phyloP scores from a whole-genome alignment of 1,140 invertebrate genomes.

The Goniozus legneri region DNA sequence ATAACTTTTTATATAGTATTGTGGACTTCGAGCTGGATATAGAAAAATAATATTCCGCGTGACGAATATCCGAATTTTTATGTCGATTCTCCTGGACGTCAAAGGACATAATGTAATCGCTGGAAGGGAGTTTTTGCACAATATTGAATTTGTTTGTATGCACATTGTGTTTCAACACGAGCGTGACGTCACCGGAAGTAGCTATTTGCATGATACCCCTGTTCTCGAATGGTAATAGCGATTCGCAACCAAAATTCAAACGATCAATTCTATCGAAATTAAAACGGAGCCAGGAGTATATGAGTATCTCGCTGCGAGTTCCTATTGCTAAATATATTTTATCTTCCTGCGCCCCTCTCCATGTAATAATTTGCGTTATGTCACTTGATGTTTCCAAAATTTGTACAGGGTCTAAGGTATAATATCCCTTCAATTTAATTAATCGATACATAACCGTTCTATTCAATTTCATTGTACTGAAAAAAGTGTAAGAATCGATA shows the following conservation, averaged over 20 bases:
- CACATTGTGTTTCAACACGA: conserved; percentile 14
- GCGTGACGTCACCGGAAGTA: conserved; percentile 2
- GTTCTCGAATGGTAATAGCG: conserved; percentile 20
- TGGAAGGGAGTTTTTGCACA: conserved; percentile 18
- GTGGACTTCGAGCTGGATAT: conserved; percentile 18
- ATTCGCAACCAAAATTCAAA: conserved; percentile 24
- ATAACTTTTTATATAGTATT: conserved; percentile 43
- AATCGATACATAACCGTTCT: no score
- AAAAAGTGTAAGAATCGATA: no score
- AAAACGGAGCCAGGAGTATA: conserved; percentile 53
- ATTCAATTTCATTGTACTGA: no score
- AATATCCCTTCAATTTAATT: no score
- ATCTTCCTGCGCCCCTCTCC: conserved; percentile 27
- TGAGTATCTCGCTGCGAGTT: conserved; percentile 8
- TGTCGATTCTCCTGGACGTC: conserved; percentile 14
- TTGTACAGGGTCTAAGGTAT: no score
- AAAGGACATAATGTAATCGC: conserved; percentile 15
- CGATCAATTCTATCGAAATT: conserved; percentile 54
- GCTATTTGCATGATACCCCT: conserved; percentile 21
- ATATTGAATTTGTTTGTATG: conserved; percentile 17
- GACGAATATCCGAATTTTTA: no score
- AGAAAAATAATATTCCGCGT: conserved; percentile 22
- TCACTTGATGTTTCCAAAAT: conserved; percentile 11
- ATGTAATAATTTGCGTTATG: conserved; percentile 12
- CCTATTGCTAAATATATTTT: conserved; percentile 24